Conservation (phyloP, 2,113 vertebrate genomes). For the Amphiprion percula region DNA sequence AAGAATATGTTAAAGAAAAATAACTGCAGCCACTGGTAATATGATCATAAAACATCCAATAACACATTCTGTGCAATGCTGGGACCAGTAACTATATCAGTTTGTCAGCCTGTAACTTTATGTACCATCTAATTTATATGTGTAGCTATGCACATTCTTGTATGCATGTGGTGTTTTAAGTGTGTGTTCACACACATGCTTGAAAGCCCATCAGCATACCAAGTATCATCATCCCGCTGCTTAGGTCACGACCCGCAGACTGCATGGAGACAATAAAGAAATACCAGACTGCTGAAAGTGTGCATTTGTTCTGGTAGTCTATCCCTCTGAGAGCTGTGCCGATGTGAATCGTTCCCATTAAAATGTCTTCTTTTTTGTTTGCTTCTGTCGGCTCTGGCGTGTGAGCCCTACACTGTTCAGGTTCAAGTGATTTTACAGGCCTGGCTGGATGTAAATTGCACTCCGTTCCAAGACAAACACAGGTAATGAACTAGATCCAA, state of each 20-base stretch:
- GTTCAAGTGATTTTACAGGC: slow-evolving; percentile 74
- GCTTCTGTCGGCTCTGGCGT: slow-evolving; percentile 48
- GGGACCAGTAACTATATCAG: neutral
- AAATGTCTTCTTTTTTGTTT: slow-evolving; percentile 57
- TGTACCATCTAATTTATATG: neutral
- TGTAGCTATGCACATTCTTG: neutral
- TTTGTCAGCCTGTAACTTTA: neutral
- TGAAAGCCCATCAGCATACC: slow-evolving; percentile 27
- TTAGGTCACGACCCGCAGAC: slow-evolving; percentile 42
- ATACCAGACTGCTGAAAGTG: slow-evolving; percentile 24
- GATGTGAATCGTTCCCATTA: slow-evolving; percentile 54
- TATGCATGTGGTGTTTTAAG: neutral
- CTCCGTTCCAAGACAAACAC: slow-evolving; percentile 73
- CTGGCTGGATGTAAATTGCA: slow-evolving; percentile 70
- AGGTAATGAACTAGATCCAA: slow-evolving; percentile 71
- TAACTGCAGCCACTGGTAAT: no score
- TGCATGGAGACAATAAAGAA: slow-evolving; percentile 42
- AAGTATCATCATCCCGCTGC: slow-evolving; percentile 1
- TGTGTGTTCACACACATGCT: neutral
- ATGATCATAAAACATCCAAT: neutral
- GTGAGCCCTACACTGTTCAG: slow-evolving; percentile 56
- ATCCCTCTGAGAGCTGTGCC: slow-evolving; percentile 27
- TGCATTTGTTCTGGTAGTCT: slow-evolving; percentile 26
- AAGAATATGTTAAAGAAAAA: no score
- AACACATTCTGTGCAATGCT: neutral